Evolutionary conservation across 2,888 invertebrate genomes (phyloP), one percentile per base, ranked within the genome.

Genomic region (Ophion costatus): DNA sequence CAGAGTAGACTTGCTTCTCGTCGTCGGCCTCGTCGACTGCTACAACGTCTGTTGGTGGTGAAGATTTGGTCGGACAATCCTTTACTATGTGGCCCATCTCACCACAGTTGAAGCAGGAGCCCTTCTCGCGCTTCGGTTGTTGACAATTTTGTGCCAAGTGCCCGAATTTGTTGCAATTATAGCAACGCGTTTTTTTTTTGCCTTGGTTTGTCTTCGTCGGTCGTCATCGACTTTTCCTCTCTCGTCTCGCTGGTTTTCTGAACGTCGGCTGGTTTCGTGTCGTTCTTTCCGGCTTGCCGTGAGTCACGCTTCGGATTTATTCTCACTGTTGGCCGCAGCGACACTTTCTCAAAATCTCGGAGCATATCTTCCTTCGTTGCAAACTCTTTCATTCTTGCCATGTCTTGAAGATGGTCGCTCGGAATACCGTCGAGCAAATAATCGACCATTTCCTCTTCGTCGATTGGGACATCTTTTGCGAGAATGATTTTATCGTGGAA

Each of bases 401-500:
- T 70, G 45, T 86, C 76, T 67, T 75, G 77, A 4, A 87, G 56
- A 24, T 77, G 17, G 7, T 77, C 71, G n/a, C 59, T 70, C 2
- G 85, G 86, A 59, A 87, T 87, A 24, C 87, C 87, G 6, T 87
- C 87, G 61, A 87, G 2, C 17, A 51, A 51, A 51, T 51, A 51
- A 61, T 86, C 86, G 38, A 84, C 63, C 11, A 84, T 70, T 63
- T 87, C 85, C 33, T 76, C 81, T 1, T 80, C 76, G 7, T 74
- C 81, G 17, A 87, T 77, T 0, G 81, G 87, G 5, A 85, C 78
- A 1, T 77, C 59, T 57, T 85, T 88, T 0, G 83, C 85, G 10
- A 87, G 74, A 57, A 88, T 78, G 11, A 85, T 82, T 80, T 88
- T 88, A 17, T 84, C 85, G 63, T 86, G 86, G 42, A 56, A 84